phyloP scores from a whole-genome alignment of 2,113 vertebrate species.

The Melanerpes formicivorus region DNA sequence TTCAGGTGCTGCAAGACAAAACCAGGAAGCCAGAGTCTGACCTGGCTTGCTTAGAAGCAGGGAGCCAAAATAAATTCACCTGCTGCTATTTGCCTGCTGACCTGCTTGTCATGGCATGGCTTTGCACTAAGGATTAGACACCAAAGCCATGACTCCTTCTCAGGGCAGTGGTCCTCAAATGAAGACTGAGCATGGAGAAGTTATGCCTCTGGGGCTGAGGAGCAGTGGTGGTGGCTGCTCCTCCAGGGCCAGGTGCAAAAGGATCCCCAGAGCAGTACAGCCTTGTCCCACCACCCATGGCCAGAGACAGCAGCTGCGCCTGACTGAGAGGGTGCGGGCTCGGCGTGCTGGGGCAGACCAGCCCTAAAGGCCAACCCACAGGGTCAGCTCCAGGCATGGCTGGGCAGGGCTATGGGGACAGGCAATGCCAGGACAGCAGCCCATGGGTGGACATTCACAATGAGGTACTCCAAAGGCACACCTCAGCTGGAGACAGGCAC shows the following conservation, averaged over 20 bases:
- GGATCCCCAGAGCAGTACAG: not conserved
- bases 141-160: not conserved
- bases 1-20: not conserved
- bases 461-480: not conserved
- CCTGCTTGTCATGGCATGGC: not conserved
- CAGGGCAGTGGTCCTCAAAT: accelerated
- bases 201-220: not conserved
- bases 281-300: accelerated
- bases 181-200: not conserved
- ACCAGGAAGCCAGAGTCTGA: not conserved
- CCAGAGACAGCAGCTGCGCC: not conserved
- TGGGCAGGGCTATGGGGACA: not conserved
- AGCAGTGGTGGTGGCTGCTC: accelerated
- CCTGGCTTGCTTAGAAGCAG: not conserved
- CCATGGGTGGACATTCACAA: not conserved
- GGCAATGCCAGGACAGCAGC: accelerated
- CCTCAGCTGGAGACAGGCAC: not conserved
- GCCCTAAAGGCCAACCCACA: not conserved
- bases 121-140: not conserved
- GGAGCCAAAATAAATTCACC: not conserved
- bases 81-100: not conserved
- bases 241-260: too few species aligned
- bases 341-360: not conserved
- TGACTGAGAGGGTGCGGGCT: accelerated
- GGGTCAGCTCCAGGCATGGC: not conserved